Conservation (phyloP, 2,888 invertebrate species). For the Belgica antarctica region DNA sequence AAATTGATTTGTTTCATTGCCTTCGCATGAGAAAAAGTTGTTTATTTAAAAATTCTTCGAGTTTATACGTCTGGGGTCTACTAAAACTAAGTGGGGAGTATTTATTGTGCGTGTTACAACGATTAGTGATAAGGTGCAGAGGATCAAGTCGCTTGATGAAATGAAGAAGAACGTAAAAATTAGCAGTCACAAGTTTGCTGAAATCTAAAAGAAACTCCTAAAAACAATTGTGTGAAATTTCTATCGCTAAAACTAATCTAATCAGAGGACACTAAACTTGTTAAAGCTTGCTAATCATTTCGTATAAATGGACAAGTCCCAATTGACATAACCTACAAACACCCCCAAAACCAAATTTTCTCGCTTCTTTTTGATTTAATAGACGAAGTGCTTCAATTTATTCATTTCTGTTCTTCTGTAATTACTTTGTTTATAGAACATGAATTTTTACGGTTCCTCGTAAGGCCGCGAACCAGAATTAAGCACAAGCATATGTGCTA, state of each 20-base stretch:
- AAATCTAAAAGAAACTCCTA: too few species aligned
- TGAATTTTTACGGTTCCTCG: not conserved
- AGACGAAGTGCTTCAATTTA: not conserved
- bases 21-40: not conserved
- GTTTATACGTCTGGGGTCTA: not conserved
- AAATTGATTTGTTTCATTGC: slow-evolving; percentile 30
- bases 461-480: not conserved
- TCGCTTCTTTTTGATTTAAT: slow-evolving; percentile 18
- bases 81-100: not conserved
- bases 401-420: not conserved
- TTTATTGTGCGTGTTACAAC: too few species aligned
- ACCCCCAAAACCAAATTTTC: not conserved
- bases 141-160: too few species aligned
- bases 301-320: too few species aligned
- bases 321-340: too few species aligned
- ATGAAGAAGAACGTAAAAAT: too few species aligned
- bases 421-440: slow-evolving; percentile 24
- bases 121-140: too few species aligned
- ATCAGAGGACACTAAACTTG: too few species aligned
- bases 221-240: too few species aligned
- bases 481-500: not conserved
- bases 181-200: too few species aligned
- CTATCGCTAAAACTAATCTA: too few species aligned
- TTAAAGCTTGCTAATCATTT: too few species aligned
- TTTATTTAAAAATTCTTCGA: slow-evolving; percentile 21